A percentile compares a stretch with the other conserved stretches of the same genome.
Evolutionary conservation across 2,888 invertebrate species (phyloP).

Genomic region (Ophraella communa): DNA sequence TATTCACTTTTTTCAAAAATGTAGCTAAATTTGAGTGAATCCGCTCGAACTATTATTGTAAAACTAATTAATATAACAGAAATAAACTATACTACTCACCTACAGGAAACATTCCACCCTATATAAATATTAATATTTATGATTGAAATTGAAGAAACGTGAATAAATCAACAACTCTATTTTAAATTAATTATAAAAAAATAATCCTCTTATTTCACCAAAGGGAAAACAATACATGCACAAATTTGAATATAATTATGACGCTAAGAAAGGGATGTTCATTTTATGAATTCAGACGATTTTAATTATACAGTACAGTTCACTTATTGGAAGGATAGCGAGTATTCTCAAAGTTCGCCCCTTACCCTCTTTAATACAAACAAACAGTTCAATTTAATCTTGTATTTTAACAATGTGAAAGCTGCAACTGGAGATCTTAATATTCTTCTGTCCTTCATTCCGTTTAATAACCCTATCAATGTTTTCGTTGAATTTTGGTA

Average conservation of each 20-base stretch:
- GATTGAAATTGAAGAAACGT: background rate
- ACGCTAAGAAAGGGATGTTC: background rate
- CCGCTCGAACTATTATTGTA: too few species aligned
- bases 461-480: background rate
- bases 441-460: background rate
- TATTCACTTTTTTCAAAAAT: too few species aligned
- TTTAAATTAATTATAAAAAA: background rate
- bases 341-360: constrained; percentile 1
- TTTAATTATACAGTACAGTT: constrained; percentile 4
- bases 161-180: background rate
- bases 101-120: too few species aligned
- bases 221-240: background rate
- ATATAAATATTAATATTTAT: background rate
- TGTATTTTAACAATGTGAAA: background rate
- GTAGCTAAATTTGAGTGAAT: too few species aligned
- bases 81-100: too few species aligned
- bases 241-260: background rate
- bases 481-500: too few species aligned
- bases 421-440: constrained; percentile 4
- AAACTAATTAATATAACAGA: too few species aligned
- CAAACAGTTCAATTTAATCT: background rate
- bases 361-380: background rate
- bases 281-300: background rate
- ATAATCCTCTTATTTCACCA: background rate
- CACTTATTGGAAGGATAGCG: background rate